Evolutionary conservation across 2,888 invertebrate genomes (phyloP), one percentile per base, ranked within the genome.

Genomic region (Suillia variegata): DNA sequence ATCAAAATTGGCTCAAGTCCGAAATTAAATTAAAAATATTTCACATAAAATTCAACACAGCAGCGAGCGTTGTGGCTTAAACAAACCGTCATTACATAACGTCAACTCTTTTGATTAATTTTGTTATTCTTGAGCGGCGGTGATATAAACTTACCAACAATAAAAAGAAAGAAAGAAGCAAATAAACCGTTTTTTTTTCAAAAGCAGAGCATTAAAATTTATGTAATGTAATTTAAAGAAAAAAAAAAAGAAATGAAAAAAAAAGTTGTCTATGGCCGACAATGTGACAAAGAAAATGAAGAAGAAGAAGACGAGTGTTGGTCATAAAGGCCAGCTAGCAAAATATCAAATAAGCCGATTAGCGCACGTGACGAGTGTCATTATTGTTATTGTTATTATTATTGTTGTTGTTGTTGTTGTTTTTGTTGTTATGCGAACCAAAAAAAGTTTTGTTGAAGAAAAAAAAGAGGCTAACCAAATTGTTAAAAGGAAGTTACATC

Each of bases 291-390:
- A 4, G 45, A 3, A 6, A 20, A 8, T 38, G 38, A 4, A 4
- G 38, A 38, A 3, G n/a, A 8, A 38, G 10, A 38, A 26, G n/a
- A n/a, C n/a, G n/a, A 38, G 38, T 38, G 6, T 10, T 26, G 5
- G 26, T 20, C 17, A 45, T 17, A 45, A 45, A 45, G 4, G 20
- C 17, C 45, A 45, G 45, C 18, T 20, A 45, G 13, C 18, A 45
- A 45, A 20, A 45, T 18, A 45, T 45, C 45, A 45, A 45, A 45
- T 45, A 45, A 45, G 45, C 45, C 45, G 45, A 17, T 45, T 45
- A 45, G 3, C 18, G 18, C 45, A 45, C 18, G 45, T 45, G 45
- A 45, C n/a, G 38, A 13, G 38, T n/a, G 38, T n/a, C n/a, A n/a
- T n/a, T n/a, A n/a, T n/a, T n/a, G n/a, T n/a, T n/a, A n/a, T n/a